Evolutionary conservation across 2,797 vertebrate genomes (phyloP).

Genomic region (Ptychadena robeensis): DNA sequence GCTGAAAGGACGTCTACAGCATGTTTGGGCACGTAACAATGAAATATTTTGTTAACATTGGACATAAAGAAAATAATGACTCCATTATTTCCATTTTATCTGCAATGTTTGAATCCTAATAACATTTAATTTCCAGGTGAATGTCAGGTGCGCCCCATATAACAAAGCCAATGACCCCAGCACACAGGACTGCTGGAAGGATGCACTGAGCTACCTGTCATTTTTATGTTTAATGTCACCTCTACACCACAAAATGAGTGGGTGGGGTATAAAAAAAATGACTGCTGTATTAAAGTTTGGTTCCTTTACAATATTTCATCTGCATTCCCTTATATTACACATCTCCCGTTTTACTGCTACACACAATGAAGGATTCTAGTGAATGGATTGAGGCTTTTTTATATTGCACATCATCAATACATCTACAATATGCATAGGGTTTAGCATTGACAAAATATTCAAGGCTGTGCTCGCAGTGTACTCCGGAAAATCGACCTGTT

Average conservation of each 20-base stretch:
- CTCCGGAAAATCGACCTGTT: neutral
- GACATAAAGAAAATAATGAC: neutral
- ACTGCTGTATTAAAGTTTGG: conserved; percentile 44
- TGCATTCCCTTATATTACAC: neutral
- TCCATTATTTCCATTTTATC: neutral
- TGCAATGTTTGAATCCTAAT: no score
- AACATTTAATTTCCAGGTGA: neutral
- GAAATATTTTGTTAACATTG: neutral
- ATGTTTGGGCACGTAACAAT: neutral
- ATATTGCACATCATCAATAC: neutral
- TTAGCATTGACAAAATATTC: neutral
- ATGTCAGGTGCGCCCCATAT: neutral
- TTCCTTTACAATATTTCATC: conserved; percentile 2
- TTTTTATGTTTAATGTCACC: conserved; percentile 13
- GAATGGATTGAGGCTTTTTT: no score
- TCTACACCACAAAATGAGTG: conserved; percentile 23
- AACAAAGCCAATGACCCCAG: no score
- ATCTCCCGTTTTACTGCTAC: neutral
- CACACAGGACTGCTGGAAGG: neutral
- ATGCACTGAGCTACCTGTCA: neutral
- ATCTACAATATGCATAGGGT: neutral
- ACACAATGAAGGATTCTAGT: neutral
- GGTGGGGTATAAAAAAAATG: conserved; percentile 11
- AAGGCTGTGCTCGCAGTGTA: neutral
- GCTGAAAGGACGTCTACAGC: neutral